These are phyloP conservation scores for Invenusta paracnida DNA, from an alignment of 2,888 invertebrate species.

Conservation along the genomic window DNA sequence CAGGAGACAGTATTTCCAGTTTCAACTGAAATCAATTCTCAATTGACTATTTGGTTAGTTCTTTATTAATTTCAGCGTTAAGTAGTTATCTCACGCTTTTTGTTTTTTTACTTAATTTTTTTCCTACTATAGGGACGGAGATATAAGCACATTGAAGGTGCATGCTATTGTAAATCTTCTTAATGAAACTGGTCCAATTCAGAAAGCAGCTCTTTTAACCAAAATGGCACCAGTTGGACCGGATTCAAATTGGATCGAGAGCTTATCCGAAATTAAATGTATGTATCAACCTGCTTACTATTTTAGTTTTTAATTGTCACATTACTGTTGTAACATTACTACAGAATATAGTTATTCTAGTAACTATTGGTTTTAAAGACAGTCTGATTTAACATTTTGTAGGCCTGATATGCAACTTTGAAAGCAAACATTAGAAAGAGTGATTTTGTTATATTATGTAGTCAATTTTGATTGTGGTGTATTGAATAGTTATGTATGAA, in stretches of 20 bases:
- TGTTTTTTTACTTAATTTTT: not conserved
- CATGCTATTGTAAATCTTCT: not conserved
- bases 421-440: too few relatives aligned
- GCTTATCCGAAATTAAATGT: not conserved
- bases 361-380: too few relatives aligned
- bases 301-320: not conserved
- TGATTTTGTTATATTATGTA: too few relatives aligned
- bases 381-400: too few relatives aligned
- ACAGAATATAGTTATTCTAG: not conserved
- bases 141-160: not conserved
- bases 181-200: not conserved
- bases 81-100: too few relatives aligned
- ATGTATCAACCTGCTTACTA: not conserved
- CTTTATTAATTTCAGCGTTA: too few relatives aligned
- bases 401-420: too few relatives aligned
- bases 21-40: not conserved
- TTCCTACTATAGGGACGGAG: not conserved
- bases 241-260: not conserved
- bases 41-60: conserved; percentile 4
- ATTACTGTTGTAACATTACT: not conserved
- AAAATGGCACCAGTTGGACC: not conserved
- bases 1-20: not conserved
- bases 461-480: too few relatives aligned
- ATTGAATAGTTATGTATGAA: too few relatives aligned
- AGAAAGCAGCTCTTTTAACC: not conserved